Conservation (phyloP, 2,797 vertebrate species). For the Fratercula arctica region DNA sequence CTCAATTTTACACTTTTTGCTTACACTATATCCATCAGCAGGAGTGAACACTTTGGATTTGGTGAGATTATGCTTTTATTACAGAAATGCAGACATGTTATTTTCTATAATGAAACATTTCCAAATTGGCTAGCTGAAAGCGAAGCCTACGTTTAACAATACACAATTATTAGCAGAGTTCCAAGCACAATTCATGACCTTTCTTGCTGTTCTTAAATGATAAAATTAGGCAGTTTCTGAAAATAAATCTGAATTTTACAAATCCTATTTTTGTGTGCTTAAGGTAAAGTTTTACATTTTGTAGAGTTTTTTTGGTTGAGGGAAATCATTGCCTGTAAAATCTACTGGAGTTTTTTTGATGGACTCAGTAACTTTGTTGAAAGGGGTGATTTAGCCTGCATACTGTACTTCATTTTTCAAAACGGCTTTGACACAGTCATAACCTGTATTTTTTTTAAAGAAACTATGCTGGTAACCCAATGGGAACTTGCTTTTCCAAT, state of each 20-base stretch:
- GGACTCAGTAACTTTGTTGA: not conserved
- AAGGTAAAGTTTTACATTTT: not conserved
- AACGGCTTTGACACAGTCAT: not conserved
- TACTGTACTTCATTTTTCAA: not conserved
- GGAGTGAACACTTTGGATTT: not conserved
- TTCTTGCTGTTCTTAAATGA: not conserved
- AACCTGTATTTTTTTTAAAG: not conserved
- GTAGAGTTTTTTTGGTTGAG: not conserved
- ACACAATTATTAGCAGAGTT: not conserved
- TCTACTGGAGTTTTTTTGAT: not conserved
- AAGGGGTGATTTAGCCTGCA: not conserved
- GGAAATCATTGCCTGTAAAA: not conserved
- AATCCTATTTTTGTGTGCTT: not conserved
- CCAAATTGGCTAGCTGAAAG: not conserved
- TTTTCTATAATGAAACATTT: conserved; percentile 9
- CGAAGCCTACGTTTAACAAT: not conserved
- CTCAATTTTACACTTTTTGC: not conserved
- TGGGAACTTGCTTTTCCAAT: not conserved
- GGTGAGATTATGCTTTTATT: not conserved
- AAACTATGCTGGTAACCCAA: not conserved
- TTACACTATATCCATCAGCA: not conserved
- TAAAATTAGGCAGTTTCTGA: not conserved
- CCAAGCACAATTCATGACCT: not conserved
- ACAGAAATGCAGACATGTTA: not conserved
- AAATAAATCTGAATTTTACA: not conserved